Evolutionary conservation across 2,888 invertebrate genomes (phyloP).

Genomic region (Ichneumoninae sp.): DNA sequence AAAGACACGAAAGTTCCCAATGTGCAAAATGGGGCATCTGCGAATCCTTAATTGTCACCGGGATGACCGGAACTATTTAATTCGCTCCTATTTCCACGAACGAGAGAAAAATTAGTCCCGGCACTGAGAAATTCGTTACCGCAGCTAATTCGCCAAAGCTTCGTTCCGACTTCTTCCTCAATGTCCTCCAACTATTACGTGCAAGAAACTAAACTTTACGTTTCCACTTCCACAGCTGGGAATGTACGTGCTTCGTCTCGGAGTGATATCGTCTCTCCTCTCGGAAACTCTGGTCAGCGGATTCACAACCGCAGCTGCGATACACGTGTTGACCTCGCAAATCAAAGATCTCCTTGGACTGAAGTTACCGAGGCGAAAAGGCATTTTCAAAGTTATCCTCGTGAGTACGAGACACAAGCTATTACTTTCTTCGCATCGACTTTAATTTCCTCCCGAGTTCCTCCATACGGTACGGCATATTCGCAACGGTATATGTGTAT

Average conservation of each 20-base stretch:
- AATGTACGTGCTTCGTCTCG: conserved; percentile 91
- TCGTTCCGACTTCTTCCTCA: conserved; percentile 50
- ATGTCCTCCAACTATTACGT: conserved; percentile 63
- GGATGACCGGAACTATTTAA: not conserved
- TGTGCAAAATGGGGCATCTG: no score
- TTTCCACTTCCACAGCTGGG: conserved; percentile 85
- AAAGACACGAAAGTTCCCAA: not conserved
- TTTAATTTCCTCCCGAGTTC: not conserved
- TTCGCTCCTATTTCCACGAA: not conserved
- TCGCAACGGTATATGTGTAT: not conserved
- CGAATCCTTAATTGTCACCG: not conserved
- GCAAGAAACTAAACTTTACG: conserved; percentile 42
- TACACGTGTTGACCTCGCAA: conserved; percentile 93
- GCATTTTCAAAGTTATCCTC: conserved; percentile 88
- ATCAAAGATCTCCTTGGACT: conserved; percentile 90
- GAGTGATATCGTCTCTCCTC: conserved; percentile 90
- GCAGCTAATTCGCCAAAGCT: not conserved
- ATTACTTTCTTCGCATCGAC: not conserved
- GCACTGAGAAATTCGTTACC: no score
- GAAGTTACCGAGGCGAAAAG: conserved; percentile 85
- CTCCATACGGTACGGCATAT: not conserved
- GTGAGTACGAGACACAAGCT: conserved; percentile 85
- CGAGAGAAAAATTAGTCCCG: no score
- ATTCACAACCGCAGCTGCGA: conserved; percentile 93
- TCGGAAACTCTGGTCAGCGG: conserved; percentile 93